These are phyloP conservation scores for Varanus salvator DNA, from an alignment of 2,113 vertebrate genomes.

Conservation along the genomic window DNA sequence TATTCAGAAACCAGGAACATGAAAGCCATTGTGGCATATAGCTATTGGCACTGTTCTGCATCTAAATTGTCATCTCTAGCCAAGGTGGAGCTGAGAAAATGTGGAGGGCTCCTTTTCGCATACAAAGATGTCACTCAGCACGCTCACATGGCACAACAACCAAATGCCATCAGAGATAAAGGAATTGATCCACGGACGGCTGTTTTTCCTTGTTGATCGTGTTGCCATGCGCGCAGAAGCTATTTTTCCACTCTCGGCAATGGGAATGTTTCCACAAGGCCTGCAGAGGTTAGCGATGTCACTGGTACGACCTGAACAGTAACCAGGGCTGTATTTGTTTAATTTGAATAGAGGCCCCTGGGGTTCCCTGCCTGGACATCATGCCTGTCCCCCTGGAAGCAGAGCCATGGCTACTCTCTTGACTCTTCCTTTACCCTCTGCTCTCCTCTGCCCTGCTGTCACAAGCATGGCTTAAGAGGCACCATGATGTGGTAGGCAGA, in stretches of 20 bases:
- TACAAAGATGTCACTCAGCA: slow-evolving; percentile 36
- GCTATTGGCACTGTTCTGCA: slow-evolving; percentile 39
- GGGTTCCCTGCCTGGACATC: neutral
- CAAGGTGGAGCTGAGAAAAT: slow-evolving; percentile 43
- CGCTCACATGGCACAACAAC: neutral
- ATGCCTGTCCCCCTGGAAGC: no score
- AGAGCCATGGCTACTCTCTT: neutral
- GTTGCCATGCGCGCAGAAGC: neutral
- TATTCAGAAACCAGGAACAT: slow-evolving; percentile 53
- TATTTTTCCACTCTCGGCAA: neutral
- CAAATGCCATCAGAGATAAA: slow-evolving; percentile 1
- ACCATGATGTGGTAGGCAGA: neutral
- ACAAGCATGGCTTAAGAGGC: neutral
- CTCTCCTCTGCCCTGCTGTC: neutral
- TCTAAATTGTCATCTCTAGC: slow-evolving; percentile 30
- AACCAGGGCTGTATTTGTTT: neutral
- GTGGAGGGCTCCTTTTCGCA: slow-evolving; percentile 44
- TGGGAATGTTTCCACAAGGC: neutral
- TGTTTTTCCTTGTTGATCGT: neutral
- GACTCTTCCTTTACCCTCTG: neutral
- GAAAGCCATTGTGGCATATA: slow-evolving; percentile 64
- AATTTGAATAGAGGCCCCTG: neutral
- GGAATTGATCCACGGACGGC: neutral
- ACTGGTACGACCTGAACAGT: no score
- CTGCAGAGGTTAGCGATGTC: neutral